Conservation (phyloP, 1,140 invertebrate genomes). For the Diorhabda elongata region DNA sequence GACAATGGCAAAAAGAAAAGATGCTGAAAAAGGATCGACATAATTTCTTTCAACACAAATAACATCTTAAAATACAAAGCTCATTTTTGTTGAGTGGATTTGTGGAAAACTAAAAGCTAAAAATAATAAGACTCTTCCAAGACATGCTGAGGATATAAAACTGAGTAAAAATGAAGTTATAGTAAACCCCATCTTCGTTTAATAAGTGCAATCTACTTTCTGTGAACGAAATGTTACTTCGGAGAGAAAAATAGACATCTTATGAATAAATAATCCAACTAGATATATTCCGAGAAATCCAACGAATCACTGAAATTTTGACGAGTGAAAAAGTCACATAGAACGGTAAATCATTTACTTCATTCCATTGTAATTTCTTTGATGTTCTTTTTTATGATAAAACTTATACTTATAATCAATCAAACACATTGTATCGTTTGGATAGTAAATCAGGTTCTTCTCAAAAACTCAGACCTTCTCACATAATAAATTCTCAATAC, state of each 20-base stretch:
- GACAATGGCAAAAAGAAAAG: background rate
- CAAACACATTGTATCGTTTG: too few relatives aligned
- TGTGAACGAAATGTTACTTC: constrained; percentile 2
- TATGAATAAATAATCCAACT: background rate
- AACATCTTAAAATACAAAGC: constrained; percentile 13
- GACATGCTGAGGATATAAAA: background rate
- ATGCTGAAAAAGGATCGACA: constrained; percentile 5
- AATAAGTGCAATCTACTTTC: constrained; percentile 2
- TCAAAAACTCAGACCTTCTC: too few relatives aligned
- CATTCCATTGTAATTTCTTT: too few relatives aligned
- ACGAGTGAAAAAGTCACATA: too few relatives aligned
- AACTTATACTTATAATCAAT: too few relatives aligned
- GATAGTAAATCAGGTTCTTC: too few relatives aligned
- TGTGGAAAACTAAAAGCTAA: constrained; percentile 12
- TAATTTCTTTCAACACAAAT: constrained; percentile 6
- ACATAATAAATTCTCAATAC: too few relatives aligned
- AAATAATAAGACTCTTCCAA: constrained; percentile 16
- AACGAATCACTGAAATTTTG: too few relatives aligned
- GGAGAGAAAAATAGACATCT: background rate
- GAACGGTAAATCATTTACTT: too few relatives aligned
- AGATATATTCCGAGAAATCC: background rate
- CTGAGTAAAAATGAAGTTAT: constrained; percentile 4
- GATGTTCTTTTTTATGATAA: too few relatives aligned
- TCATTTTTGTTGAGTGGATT: constrained; percentile 13
- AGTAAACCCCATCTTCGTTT: constrained; percentile 4